Conservation (phyloP, 1,140 invertebrate genomes). For the Drosophila arawakana region DNA sequence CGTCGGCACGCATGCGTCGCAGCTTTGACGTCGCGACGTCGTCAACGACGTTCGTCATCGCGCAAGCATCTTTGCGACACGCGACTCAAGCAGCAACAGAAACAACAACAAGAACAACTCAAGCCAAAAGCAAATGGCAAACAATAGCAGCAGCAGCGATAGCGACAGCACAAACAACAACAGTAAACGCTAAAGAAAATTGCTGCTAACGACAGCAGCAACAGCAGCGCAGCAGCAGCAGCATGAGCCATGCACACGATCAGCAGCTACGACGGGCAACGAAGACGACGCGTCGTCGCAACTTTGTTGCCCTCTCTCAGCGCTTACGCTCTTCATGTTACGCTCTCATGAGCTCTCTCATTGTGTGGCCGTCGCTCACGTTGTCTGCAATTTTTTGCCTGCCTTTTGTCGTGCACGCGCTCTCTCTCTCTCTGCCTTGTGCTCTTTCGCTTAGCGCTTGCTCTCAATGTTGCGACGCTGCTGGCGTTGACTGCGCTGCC, state of each 20-base stretch:
- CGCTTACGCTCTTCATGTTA: conserved; percentile 10
- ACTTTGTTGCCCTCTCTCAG: conserved; percentile 11
- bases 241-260: conserved; percentile 1
- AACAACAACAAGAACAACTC: conserved; percentile 14
- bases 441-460: conserved; percentile 1
- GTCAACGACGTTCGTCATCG: conserved; percentile 52
- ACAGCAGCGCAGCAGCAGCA: not conserved
- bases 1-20: conserved; percentile 39
- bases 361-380: not conserved
- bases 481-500: conserved; percentile 1
- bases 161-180: not conserved
- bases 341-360: conserved; percentile 15
- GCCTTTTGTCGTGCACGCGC: conserved; percentile 16
- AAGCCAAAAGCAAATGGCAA: conserved; percentile 48
- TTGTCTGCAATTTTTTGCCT: conserved; percentile 29
- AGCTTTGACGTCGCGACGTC: not conserved
- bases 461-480: not conserved
- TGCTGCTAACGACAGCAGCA: conserved; percentile 28
- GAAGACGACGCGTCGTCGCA: conserved; percentile 15
- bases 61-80: conserved; percentile 64
- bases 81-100: conserved; percentile 50
- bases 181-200: conserved; percentile 41
- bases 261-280: not conserved
- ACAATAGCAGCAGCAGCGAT: conserved; percentile 33
- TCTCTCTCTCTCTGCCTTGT: conserved; percentile 17